phyloP scores from a whole-genome alignment of 1,140 invertebrate species.

The Contarinia nasturtii region DNA sequence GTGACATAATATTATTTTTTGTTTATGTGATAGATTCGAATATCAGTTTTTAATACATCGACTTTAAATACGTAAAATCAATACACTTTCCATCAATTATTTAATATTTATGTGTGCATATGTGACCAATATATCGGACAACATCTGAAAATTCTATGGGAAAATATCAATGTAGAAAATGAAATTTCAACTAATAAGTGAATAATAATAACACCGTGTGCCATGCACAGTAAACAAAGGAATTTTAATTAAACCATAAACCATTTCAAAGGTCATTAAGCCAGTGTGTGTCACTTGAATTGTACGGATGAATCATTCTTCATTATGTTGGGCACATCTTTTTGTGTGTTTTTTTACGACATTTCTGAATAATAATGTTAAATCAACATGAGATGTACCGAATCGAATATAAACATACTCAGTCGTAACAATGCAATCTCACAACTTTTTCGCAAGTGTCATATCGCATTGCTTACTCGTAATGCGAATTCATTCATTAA shows the following conservation, averaged over 20 bases:
- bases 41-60: conserved; percentile 21
- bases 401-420: neutral
- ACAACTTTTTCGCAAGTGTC: neutral
- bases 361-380: too few species aligned
- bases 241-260: neutral
- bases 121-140: neutral
- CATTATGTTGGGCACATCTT: too few species aligned
- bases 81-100: neutral
- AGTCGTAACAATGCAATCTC: neutral
- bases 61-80: neutral
- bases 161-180: too few species aligned
- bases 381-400: neutral
- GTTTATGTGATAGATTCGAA: too few species aligned
- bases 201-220: neutral
- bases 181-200: too few species aligned
- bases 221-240: neutral
- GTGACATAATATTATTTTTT: too few species aligned
- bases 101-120: too few species aligned
- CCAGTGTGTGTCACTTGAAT: too few species aligned
- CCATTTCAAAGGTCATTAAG: neutral
- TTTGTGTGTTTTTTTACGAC: too few species aligned
- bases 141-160: neutral
- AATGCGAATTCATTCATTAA: too few species aligned
- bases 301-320: too few species aligned
- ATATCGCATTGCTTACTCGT: neutral